Conservation (phyloP, 2,888 invertebrate species). For the Pachliopta kotzebuea region DNA sequence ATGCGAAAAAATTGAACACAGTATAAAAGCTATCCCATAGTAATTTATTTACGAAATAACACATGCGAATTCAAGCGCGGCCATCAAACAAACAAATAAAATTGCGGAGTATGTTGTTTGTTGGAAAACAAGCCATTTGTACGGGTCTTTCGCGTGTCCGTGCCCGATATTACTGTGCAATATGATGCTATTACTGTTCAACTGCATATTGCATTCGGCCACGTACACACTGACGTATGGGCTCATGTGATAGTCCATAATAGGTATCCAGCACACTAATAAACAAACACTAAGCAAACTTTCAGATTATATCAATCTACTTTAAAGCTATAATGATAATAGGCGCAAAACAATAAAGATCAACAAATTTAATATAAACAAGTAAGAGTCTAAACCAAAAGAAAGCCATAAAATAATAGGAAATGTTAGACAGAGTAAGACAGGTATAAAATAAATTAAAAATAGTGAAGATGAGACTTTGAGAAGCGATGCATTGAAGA, state of each 20-base stretch:
- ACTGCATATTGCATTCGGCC: conserved; percentile 29
- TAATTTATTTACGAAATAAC: conserved; percentile 27
- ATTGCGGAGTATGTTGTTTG: conserved; percentile 20
- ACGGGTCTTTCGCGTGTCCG: conserved; percentile 29
- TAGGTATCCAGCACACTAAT: conserved; percentile 8
- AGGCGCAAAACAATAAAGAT: too few species aligned
- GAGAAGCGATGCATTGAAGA: too few species aligned
- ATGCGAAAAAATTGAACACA: background rate
- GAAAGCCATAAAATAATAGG: too few species aligned
- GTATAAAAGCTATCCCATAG: conserved; percentile 22
- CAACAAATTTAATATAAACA: too few species aligned
- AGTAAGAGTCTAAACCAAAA: too few species aligned
- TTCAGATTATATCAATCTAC: too few species aligned
- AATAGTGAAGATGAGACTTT: too few species aligned
- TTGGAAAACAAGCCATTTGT: conserved; percentile 29
- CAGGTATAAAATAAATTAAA: too few species aligned
- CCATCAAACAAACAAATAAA: conserved; percentile 26
- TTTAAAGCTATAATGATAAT: too few species aligned
- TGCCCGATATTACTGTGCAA: conserved; percentile 27
- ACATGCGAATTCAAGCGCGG: conserved; percentile 18
- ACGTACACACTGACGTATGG: conserved; percentile 13
- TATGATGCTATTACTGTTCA: conserved; percentile 30
- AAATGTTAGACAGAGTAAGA: too few species aligned
- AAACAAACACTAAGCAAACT: background rate
- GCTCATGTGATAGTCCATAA: conserved; percentile 10